Evolutionary conservation across 1,140 invertebrate genomes (phyloP).

Genomic region (Drosophila nigrodunni): DNA sequence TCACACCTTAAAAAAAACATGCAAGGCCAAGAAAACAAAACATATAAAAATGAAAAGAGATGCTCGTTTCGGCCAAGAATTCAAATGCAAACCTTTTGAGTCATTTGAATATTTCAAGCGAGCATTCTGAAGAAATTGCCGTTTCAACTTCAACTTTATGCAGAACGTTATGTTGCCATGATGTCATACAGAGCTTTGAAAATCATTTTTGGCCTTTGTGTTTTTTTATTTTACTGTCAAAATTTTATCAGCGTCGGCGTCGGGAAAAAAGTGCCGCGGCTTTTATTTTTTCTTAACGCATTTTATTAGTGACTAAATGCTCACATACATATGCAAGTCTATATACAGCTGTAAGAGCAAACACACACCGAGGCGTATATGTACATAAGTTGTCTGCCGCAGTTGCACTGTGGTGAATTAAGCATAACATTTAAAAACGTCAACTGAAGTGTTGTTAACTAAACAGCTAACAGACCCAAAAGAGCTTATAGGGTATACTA

Average conservation of each 20-base stretch:
- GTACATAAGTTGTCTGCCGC: slow-evolving; percentile 61
- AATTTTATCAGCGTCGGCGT: slow-evolving; percentile 43
- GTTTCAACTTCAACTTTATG: slow-evolving; percentile 39
- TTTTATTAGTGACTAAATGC: slow-evolving; percentile 65
- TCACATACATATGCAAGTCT: slow-evolving; percentile 4
- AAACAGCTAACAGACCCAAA: too few relatives aligned
- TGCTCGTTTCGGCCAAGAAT: slow-evolving; percentile 11
- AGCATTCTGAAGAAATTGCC: slow-evolving; percentile 71
- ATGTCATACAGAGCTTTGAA: slow-evolving; percentile 58
- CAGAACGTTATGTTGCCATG: slow-evolving; percentile 58
- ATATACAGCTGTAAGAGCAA: slow-evolving; percentile 10
- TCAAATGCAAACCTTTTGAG: slow-evolving; percentile 51
- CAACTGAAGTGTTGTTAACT: too few relatives aligned
- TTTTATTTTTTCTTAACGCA: slow-evolving; percentile 73
- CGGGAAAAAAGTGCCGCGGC: slow-evolving; percentile 33
- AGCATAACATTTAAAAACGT: too few relatives aligned
- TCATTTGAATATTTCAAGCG: slow-evolving; percentile 43
- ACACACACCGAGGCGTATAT: background rate
- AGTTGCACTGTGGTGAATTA: too few relatives aligned
- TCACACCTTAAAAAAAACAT: slow-evolving; percentile 22
- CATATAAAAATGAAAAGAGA: background rate
- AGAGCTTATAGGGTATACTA: too few relatives aligned
- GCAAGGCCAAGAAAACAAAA: slow-evolving; percentile 31
- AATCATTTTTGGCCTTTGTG: slow-evolving; percentile 21
- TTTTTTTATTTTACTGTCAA: slow-evolving; percentile 21